Percentiles rank a stretch among this genome's conserved stretches.
phyloP scores from a whole-genome alignment of 2,797 vertebrate genomes.

The Ceryle rudis region DNA sequence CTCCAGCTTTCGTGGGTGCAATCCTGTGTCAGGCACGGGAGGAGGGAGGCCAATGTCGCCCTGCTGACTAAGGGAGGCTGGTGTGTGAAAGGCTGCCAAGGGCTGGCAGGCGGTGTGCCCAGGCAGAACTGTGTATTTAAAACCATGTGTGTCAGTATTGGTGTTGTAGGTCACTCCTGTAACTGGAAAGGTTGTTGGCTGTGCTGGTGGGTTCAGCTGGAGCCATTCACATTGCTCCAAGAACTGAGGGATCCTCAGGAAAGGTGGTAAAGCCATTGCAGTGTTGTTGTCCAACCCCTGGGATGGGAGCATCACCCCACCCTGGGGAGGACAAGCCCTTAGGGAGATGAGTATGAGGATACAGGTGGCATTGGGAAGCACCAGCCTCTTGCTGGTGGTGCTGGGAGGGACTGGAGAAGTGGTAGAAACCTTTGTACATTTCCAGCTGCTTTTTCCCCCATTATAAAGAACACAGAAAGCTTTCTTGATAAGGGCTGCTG shows the following conservation, averaged over 20 bases:
- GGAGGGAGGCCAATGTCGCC: background rate
- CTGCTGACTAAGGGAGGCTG: background rate
- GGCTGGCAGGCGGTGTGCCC: background rate
- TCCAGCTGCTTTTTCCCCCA: background rate
- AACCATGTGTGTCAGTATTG: fast-evolving
- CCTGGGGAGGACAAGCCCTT: background rate
- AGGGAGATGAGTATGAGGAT: fast-evolving
- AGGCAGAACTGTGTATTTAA: background rate
- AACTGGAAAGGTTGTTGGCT: background rate
- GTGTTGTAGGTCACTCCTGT: background rate
- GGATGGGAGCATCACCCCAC: background rate
- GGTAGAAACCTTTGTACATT: background rate
- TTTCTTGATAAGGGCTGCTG: background rate
- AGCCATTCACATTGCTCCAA: fast-evolving
- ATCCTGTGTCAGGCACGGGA: background rate
- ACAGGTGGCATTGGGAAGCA: background rate
- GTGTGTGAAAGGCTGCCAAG: fast-evolving
- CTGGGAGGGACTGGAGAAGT: background rate
- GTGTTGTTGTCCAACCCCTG: fast-evolving
- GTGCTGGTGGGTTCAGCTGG: background rate
- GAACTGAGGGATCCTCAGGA: background rate
- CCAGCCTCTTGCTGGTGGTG: fast-evolving
- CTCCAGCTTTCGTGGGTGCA: background rate
- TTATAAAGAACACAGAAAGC: background rate
- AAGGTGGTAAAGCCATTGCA: background rate